Base-by-base conservation (phyloP, 1,140 invertebrate species). In the Dysdera silvatica region DNA sequence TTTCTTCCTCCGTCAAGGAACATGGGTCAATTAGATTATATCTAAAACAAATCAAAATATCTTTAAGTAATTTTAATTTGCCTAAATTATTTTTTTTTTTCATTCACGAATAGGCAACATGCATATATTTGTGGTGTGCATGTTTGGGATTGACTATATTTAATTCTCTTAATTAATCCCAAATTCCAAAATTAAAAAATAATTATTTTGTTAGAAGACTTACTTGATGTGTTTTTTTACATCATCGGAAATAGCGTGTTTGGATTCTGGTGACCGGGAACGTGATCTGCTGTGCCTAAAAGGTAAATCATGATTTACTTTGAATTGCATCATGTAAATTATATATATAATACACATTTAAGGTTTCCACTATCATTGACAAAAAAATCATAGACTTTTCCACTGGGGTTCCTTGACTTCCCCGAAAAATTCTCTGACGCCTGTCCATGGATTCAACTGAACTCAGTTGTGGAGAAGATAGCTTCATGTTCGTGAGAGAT, bases 1-100 rank as follows among this genome's bases (percentile, higher is more conserved):
- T 80, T 72, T 95, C 89, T 62, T 88, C 86, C 69, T 90, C 88
- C 48, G 85, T 87, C 86, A 95, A 88, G 32, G 89, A 89, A 18
- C 84, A 81, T 0, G 90, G 91, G 66, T 95, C 91, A 53, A 95
- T 83, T 69, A 95, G 79, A 71, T 87, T 84, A 78, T 92, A 95
- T 37, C 72, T 75, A 37, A 37, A 65, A 64, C 49, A 18, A 52
- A 24, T 16, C 16, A 24, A 28, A 24, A 10, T 28, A 24, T 18
- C 12, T 18, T 14, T 28, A 51, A 51, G 28, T 18, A 28, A 24
- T 28, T 24, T 51, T 28, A 4, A 28, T 51, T 51, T 24, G 23
- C 3, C 8, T 45, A 8, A 1, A 8, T n/a, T 16, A 33, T 18
- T 6, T 4, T n/a, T 18, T 40, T 54, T 1, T 16, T 2, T 3